These are phyloP conservation scores for Thamnophis elegans DNA, from an alignment of 2,797 vertebrate genomes.

Conservation along the genomic window DNA sequence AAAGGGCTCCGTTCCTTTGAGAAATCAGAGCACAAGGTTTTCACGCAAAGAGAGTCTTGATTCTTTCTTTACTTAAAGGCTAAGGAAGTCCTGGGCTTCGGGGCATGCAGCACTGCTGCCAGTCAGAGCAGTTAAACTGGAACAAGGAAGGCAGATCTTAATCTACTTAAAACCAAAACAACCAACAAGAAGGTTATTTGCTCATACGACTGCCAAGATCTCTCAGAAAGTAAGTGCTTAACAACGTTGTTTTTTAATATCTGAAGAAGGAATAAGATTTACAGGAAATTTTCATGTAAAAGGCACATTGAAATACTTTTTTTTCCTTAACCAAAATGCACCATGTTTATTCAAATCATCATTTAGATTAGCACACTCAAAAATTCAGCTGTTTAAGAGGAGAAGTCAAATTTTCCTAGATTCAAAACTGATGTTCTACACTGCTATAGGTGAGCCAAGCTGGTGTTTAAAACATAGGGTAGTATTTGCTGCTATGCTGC, in stretches of 20 bases:
- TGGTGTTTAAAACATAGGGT: slow-evolving; percentile 30
- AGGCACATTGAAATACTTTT: not conserved
- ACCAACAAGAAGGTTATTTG: not conserved
- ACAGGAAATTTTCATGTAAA: not conserved
- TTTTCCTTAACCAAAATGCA: not conserved
- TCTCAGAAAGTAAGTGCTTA: not conserved
- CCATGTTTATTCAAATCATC: not conserved
- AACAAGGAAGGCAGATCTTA: not conserved
- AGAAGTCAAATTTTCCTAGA: not conserved
- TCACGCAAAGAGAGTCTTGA: not conserved
- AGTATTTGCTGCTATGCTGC: slow-evolving; percentile 42
- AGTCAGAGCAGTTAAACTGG: not conserved
- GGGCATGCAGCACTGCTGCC: not conserved
- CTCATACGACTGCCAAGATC: not conserved
- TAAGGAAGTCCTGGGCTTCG: no score
- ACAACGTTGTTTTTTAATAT: not conserved
- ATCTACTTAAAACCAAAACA: not conserved
- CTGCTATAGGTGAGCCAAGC: slow-evolving; percentile 22
- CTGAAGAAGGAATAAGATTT: not conserved
- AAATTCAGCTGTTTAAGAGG: not conserved
- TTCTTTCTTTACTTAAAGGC: not conserved
- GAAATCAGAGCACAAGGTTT: not conserved
- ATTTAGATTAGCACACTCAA: not conserved
- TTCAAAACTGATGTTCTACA: not conserved
- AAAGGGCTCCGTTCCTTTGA: not conserved